Evolutionary conservation across 2,888 invertebrate species (phyloP).

Genomic region (Muschampia plurimacula): DNA sequence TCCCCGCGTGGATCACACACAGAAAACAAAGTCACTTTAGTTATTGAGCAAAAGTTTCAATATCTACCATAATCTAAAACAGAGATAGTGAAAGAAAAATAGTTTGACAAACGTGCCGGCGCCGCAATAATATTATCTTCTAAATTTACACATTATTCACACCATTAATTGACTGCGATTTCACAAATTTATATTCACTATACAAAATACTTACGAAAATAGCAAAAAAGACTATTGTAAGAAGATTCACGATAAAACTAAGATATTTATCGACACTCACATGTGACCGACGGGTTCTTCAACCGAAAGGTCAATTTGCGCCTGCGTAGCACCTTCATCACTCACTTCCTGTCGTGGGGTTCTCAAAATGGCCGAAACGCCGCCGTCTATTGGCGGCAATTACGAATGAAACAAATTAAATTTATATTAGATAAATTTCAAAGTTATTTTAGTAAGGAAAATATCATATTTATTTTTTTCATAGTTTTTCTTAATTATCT

Average conservation of each 20-base stretch:
- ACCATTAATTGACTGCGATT: constrained; percentile 62
- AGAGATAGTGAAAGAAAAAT: constrained; percentile 68
- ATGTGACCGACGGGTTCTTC: constrained; percentile 96
- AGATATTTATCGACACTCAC: constrained; percentile 91
- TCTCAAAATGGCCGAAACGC: constrained; percentile 77
- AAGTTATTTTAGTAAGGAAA: not conserved
- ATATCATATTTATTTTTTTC: not conserved
- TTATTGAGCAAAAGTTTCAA: constrained; percentile 53
- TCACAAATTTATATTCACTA: constrained; percentile 77
- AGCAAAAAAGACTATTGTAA: constrained; percentile 72
- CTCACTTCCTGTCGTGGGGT: constrained; percentile 85
- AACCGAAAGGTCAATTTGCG: constrained; percentile 91
- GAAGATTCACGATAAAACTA: constrained; percentile 81
- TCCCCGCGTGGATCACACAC: constrained; percentile 56
- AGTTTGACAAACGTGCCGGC: constrained; percentile 83
- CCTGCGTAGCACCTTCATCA: constrained; percentile 88
- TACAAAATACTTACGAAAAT: constrained; percentile 83
- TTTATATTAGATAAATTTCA: not conserved
- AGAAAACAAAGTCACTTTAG: constrained; percentile 52
- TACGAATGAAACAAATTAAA: constrained; percentile 51
- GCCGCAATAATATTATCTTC: constrained; percentile 70
- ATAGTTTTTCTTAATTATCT: not conserved
- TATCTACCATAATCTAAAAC: constrained; percentile 61
- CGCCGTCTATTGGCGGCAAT: constrained; percentile 67
- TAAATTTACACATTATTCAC: constrained; percentile 78